These are phyloP conservation scores for Hirtodrosophila confusa DNA, from an alignment of 2,888 invertebrate species.

Conservation along the genomic window DNA sequence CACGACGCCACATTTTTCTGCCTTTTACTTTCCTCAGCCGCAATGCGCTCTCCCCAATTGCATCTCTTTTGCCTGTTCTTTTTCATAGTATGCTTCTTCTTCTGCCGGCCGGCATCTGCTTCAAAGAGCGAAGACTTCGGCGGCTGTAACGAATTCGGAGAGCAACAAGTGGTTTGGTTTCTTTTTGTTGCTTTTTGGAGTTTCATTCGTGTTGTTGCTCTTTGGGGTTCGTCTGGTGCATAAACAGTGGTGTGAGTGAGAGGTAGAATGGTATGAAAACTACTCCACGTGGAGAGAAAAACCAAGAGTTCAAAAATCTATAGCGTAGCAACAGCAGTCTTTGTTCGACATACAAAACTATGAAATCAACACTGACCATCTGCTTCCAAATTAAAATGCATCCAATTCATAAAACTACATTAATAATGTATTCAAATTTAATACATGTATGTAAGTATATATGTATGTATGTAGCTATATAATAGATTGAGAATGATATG, in stretches of 20 bases:
- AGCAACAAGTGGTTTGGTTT: slow-evolving; percentile 56
- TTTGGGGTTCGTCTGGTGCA: slow-evolving; percentile 2
- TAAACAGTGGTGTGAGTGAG: slow-evolving; percentile 24
- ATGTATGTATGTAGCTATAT: no score
- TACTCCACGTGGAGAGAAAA: no score
- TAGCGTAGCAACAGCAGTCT: background rate
- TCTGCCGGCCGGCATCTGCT: slow-evolving; percentile 69
- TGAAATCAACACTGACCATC: slow-evolving; percentile 14
- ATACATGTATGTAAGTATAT: no score
- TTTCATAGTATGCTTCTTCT: slow-evolving; percentile 47
- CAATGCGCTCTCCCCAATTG: slow-evolving; percentile 17
- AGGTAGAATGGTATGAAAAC: background rate
- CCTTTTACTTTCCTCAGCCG: slow-evolving; percentile 50
- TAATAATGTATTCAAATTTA: no score
- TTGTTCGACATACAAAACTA: no score
- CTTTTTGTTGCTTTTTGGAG: slow-evolving; percentile 33
- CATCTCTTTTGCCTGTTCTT: slow-evolving; percentile 24
- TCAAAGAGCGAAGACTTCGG: slow-evolving; percentile 32
- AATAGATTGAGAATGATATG: no score
- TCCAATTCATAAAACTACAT: no score
- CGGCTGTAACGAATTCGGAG: slow-evolving; percentile 23
- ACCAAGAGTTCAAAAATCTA: no score
- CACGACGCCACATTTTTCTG: slow-evolving; percentile 10
- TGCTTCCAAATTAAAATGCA: no score
- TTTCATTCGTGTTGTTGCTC: slow-evolving; percentile 34